Evolutionary conservation across 2,113 vertebrate species (phyloP), one percentile per base, ranked within the genome.

Genomic region (Hippocampus mohnikei): DNA sequence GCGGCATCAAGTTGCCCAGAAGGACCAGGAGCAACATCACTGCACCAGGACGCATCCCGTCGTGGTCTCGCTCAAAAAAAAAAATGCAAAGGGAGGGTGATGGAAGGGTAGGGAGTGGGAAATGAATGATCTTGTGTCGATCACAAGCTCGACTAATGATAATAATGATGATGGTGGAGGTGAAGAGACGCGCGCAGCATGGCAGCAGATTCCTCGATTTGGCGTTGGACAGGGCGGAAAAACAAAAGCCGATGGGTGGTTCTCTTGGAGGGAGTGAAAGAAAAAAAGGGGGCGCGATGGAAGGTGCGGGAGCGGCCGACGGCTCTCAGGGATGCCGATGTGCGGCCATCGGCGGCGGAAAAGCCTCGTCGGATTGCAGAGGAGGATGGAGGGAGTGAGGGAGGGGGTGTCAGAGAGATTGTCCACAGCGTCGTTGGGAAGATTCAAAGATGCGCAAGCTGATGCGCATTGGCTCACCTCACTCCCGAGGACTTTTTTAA

Each of bases 391-490:
- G 65, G 42, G 64, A 66, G 23, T 41, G 23, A 77, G 83, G 90
- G 84, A 75, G 74, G 69, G 82, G 86, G 72, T 90, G 88, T 84
- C 87, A 83, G 81, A 73, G 79, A 77, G 88, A 84, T 85, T 73
- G 87, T 84, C 85, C 86, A 87, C 85, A 33, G 83, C 71, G 85
- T 76, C 72, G 69, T 88, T 89, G 67, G 65, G 67, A 76, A 82
- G 88, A 87, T 74, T 89, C 89, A 85, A 72, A 90, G 85, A 88
- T 91, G 90, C 90, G 89, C 88, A 89, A 73, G 79, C 5, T 72
- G 81, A 89, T 89, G 89, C 89, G 89, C 90, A 86, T 80, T 81
- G 78, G 71, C 84, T 77, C 84, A 61, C 69, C 25, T 67, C 13
- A 76, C 65, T 15, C 21, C 42, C 9, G 18, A n/a, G 40, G 10